Evolutionary conservation across 2,797 vertebrate genomes (phyloP).

Genomic region (Megalops cyprinoides): DNA sequence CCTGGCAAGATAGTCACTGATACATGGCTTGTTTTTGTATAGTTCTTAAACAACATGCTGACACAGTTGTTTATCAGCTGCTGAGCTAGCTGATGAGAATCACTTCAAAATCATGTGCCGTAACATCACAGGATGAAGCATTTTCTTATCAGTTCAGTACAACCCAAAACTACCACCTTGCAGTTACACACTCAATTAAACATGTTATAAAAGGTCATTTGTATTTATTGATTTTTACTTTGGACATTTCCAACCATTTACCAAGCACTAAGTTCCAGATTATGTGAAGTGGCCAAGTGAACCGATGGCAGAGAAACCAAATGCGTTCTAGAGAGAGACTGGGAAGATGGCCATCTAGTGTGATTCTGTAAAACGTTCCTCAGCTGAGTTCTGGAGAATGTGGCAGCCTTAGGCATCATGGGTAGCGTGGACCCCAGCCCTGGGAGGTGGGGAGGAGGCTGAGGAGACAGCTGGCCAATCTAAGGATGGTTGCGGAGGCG

Average conservation of each 20-base stretch:
- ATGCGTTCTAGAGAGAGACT: neutral
- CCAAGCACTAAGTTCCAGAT: neutral
- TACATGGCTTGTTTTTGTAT: too few relatives aligned
- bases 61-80: too few relatives aligned
- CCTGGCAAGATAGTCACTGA: too few relatives aligned
- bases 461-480: conserved; percentile 18
- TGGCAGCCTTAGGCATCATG: neutral
- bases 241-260: neutral
- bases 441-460: neutral
- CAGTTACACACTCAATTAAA: neutral
- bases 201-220: neutral
- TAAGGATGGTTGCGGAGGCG: conserved; percentile 21
- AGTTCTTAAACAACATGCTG: too few relatives aligned
- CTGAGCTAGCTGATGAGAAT: too few relatives aligned
- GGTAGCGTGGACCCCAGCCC: conserved; percentile 11
- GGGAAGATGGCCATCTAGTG: neutral
- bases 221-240: neutral
- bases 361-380: neutral
- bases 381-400: neutral
- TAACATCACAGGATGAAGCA: neutral
- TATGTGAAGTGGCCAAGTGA: neutral
- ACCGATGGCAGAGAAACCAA: neutral
- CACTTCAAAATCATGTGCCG: neutral
- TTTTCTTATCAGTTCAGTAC: neutral
- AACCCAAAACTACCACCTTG: neutral